phyloP scores from a whole-genome alignment of 2,888 invertebrate species.

The Patella depressa region DNA sequence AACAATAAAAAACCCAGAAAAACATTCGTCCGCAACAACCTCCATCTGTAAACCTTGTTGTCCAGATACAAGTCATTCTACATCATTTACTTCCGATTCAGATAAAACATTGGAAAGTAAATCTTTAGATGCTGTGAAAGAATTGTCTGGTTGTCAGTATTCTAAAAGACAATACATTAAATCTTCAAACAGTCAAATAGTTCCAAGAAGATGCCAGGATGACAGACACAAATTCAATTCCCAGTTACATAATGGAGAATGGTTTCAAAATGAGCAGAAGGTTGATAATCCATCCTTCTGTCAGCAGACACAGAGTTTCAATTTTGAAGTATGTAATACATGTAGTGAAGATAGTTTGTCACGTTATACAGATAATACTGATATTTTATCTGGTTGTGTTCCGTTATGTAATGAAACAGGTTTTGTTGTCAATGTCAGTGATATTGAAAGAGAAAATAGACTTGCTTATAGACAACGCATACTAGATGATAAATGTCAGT shows the following conservation, averaged over 20 bases:
- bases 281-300: not conserved
- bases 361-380: not conserved
- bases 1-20: not conserved
- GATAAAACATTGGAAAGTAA: not conserved
- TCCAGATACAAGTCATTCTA: not conserved
- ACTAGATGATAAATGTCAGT: not conserved
- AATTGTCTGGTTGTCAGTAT: not conserved
- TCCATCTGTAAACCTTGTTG: not conserved
- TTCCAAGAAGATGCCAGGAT: not conserved
- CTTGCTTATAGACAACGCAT: not conserved
- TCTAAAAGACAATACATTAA: not conserved
- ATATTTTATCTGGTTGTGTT: not conserved
- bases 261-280: not conserved
- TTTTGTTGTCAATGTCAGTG: not conserved
- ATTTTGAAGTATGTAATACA: constrained; percentile 1
- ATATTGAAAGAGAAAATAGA: not conserved
- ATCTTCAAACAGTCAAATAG: not conserved
- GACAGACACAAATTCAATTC: not conserved
- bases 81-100: not conserved
- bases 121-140: not conserved
- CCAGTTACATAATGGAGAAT: not conserved
- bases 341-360: not conserved
- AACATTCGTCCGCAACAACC: not conserved
- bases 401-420: not conserved
- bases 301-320: not conserved